phyloP scores from a whole-genome alignment of 2,797 vertebrate genomes.

The Pitangus sulphuratus region DNA sequence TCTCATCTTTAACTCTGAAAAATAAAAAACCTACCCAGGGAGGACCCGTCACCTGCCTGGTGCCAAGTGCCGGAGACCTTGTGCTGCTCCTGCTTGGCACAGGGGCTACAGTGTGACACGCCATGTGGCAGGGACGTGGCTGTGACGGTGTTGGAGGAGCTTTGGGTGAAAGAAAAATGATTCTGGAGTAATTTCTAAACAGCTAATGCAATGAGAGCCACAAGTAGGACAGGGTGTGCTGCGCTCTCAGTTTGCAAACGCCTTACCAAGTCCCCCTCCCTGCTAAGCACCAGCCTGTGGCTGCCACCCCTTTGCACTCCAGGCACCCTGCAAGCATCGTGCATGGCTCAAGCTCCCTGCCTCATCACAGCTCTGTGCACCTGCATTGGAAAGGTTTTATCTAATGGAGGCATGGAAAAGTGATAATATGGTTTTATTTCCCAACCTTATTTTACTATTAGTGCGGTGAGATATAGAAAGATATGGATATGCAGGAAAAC shows the following conservation, averaged over 20 bases:
- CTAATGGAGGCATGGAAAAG: background rate
- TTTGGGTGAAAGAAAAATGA: background rate
- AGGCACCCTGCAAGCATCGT: rapidly evolving
- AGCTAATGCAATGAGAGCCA: background rate
- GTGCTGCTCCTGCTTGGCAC: background rate
- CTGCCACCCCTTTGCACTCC: background rate
- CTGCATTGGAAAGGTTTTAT: background rate
- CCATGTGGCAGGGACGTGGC: rapidly evolving
- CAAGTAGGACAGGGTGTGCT: background rate
- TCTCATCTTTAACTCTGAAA: background rate
- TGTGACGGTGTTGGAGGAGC: background rate
- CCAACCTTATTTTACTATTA: constrained; percentile 30
- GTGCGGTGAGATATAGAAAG: background rate
- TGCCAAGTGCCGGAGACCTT: background rate
- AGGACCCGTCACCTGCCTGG: rapidly evolving
- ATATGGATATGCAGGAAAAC: background rate
- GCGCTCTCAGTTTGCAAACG: rapidly evolving
- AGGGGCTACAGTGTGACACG: rapidly evolving
- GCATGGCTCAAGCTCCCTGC: rapidly evolving
- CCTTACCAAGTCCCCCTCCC: background rate
- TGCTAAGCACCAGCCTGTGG: background rate
- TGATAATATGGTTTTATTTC: background rate
- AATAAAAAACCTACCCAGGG: rapidly evolving
- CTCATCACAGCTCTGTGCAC: background rate
- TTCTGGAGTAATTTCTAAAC: background rate